These are phyloP conservation scores for Virgularia gustaviana DNA, from an alignment of 92 coral and sea anemone genomes.

Conservation along the genomic window DNA sequence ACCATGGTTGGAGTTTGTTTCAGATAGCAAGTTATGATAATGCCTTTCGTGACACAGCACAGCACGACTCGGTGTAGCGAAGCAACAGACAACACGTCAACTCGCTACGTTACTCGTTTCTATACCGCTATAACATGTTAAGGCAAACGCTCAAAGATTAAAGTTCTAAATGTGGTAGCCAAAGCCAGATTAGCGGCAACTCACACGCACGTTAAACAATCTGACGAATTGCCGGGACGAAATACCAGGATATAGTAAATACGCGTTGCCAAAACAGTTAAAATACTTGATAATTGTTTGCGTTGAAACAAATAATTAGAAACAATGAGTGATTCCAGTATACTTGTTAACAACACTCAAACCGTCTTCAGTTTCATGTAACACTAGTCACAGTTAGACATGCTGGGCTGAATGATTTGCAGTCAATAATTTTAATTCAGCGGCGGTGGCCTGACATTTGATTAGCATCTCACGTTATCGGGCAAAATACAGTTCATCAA, in stretches of 20 bases:
- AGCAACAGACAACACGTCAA: neutral
- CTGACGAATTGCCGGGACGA: no score
- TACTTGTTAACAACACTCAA: neutral
- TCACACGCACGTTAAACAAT: no score
- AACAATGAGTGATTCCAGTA: slow-evolving; percentile 8
- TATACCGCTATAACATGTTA: neutral
- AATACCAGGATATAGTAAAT: no score
- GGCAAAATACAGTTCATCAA: slow-evolving; percentile 9
- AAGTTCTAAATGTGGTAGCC: neutral
- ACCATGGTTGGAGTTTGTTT: no score
- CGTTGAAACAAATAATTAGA: slow-evolving; percentile 28
- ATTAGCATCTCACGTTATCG: slow-evolving; percentile 1
- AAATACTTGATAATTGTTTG: slow-evolving; percentile 25
- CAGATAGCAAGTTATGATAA: no score
- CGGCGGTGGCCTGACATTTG: neutral
- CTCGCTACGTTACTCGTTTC: neutral
- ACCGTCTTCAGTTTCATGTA: neutral
- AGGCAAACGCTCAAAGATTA: slow-evolving; percentile 14
- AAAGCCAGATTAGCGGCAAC: slow-evolving; percentile 4
- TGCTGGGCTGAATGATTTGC: slow-evolving; percentile 15
- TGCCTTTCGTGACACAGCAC: no score
- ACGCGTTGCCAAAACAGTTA: no score
- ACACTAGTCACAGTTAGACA: slow-evolving; percentile 15
- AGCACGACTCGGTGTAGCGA: no score
- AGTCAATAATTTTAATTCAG: slow-evolving; percentile 28